These are phyloP conservation scores for Rhagium mordax DNA, from an alignment of 2,888 invertebrate genomes.

Conservation along the genomic window DNA sequence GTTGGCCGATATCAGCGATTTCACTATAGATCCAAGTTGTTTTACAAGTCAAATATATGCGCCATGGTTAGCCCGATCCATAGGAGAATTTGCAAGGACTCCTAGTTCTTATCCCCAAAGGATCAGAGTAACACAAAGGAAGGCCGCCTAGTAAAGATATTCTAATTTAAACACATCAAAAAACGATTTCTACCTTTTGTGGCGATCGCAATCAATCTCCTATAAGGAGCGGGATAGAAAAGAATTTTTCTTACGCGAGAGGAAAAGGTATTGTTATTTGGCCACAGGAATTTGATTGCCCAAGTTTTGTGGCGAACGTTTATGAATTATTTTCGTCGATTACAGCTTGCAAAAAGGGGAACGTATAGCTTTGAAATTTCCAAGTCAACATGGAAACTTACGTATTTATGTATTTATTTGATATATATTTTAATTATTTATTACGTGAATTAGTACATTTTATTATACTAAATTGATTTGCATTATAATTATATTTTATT, in stretches of 20 bases:
- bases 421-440: too few species aligned
- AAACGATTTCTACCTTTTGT: slow-evolving; percentile 13
- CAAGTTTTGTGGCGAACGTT: not conserved
- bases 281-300: not conserved
- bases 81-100: not conserved
- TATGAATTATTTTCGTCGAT: not conserved
- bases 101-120: not conserved
- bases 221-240: not conserved
- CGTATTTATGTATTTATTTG: too few species aligned
- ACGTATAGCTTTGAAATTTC: too few species aligned
- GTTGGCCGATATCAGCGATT: not conserved
- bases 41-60: slow-evolving; percentile 6
- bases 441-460: too few species aligned
- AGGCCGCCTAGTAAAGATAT: not conserved
- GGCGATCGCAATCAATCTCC: slow-evolving; percentile 7
- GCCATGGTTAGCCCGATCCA: not conserved
- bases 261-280: not conserved
- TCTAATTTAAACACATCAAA: slow-evolving; percentile 26
- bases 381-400: too few species aligned
- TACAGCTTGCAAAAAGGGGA: too few species aligned
- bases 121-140: not conserved
- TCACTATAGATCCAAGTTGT: not conserved
- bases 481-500: too few species aligned
- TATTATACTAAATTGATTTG: too few species aligned
- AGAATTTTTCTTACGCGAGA: not conserved